Conservation (phyloP, 2,797 vertebrate species). For the Botia almorhae region DNA sequence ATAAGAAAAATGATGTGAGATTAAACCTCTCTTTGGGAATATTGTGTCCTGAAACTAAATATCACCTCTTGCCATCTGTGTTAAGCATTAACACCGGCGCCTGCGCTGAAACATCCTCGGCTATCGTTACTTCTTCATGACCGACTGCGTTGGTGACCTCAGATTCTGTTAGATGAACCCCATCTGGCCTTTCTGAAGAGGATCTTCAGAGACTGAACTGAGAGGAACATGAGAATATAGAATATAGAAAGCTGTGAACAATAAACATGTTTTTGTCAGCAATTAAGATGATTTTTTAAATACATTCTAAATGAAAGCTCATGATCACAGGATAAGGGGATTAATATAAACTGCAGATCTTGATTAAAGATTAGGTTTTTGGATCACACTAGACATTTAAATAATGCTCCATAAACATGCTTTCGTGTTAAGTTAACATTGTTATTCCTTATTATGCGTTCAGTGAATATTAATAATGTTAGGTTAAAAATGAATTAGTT, state of each 20-base stretch:
- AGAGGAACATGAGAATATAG: neutral
- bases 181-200: conserved; percentile 54
- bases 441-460: conserved; percentile 6
- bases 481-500: neutral
- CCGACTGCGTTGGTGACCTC: conserved; percentile 58
- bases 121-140: conserved; percentile 36
- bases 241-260: neutral
- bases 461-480: neutral
- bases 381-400: conserved; percentile 41
- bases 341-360: conserved; percentile 39
- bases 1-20: neutral
- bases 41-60: conserved; percentile 56
- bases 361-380: conserved; percentile 36
- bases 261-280: conserved; percentile 9
- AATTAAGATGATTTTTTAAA: conserved; percentile 29
- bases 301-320: conserved; percentile 28
- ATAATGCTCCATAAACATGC: conserved; percentile 21
- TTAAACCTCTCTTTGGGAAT: conserved; percentile 43
- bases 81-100: conserved; percentile 44
- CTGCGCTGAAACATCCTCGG: conserved; percentile 21
- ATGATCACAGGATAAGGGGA: conserved; percentile 34
- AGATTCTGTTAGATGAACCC: conserved; percentile 56
- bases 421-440: conserved; percentile 9
- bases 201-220: conserved; percentile 19
- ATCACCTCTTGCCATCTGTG: conserved; percentile 54